These are phyloP conservation scores for Chloroceryle aenea DNA, from an alignment of 2,113 vertebrate genomes.

Conservation along the genomic window DNA sequence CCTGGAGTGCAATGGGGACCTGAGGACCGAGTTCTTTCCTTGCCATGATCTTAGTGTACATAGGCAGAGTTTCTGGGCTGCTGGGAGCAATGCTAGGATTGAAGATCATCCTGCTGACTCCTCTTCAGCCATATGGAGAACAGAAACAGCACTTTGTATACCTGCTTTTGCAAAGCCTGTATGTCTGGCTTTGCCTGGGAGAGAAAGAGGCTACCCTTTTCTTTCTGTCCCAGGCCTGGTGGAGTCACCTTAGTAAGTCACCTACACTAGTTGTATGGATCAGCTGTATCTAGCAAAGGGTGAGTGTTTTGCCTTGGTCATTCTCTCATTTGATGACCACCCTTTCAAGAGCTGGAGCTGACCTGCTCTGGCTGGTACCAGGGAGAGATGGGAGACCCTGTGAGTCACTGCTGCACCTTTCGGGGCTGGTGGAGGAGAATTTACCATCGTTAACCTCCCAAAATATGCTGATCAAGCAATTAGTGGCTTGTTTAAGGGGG, in stretches of 20 bases:
- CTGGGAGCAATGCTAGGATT: not conserved
- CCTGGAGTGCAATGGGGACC: not conserved
- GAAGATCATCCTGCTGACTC: not conserved
- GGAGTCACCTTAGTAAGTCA: not conserved
- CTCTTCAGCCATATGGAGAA: not conserved
- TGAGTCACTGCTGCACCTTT: not conserved
- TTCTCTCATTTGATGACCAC: not conserved
- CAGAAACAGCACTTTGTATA: fast-evolving
- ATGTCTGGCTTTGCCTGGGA: not conserved
- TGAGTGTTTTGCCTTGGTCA: not conserved
- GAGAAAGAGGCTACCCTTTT: not conserved
- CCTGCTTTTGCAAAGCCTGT: not conserved
- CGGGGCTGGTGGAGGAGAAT: not conserved
- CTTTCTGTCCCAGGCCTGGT: not conserved
- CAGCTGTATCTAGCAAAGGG: not conserved
- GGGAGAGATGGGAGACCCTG: not conserved
- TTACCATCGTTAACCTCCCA: fast-evolving
- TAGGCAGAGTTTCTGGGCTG: not conserved
- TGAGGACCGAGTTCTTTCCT: not conserved
- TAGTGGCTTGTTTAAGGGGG: not conserved
- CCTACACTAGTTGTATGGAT: not conserved
- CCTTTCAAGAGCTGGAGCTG: not conserved
- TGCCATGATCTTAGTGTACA: fast-evolving
- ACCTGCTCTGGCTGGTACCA: not conserved
- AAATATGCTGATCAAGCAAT: not conserved